Evolutionary conservation across 2,888 invertebrate genomes (phyloP).

Genomic region (Brassicogethes aeneus): DNA sequence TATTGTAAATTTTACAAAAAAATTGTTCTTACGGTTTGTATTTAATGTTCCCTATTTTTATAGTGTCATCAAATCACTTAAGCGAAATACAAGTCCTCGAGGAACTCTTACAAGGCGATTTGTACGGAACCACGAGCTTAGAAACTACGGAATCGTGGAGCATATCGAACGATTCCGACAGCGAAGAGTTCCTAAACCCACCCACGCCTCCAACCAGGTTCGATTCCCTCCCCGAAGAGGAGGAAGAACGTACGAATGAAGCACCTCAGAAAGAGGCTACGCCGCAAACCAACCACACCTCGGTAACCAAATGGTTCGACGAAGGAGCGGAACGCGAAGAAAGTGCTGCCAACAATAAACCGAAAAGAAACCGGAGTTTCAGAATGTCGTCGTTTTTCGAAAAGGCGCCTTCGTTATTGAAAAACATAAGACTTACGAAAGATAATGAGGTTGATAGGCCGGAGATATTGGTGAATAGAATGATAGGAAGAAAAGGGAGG

Average conservation of each 20-base stretch:
- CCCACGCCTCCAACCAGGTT: constrained; percentile 55
- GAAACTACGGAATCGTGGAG: constrained; percentile 41
- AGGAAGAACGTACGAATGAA: too few species aligned
- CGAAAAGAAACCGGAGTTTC: constrained; percentile 32
- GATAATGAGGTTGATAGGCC: constrained; percentile 45
- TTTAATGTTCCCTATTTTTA: too few species aligned
- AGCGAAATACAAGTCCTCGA: constrained; percentile 45
- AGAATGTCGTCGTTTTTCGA: constrained; percentile 40
- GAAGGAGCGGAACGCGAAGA: background rate
- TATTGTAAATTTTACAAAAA: too few species aligned
- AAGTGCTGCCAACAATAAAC: constrained; percentile 7
- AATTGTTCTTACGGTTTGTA: too few species aligned
- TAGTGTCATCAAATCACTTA: too few species aligned
- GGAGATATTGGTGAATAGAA: constrained; percentile 39
- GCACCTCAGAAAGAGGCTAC: constrained; percentile 10
- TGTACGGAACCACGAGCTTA: constrained; percentile 47
- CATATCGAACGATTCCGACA: constrained; percentile 43
- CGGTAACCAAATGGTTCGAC: constrained; percentile 30
- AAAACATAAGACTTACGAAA: constrained; percentile 14
- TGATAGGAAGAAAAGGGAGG: constrained; percentile 51
- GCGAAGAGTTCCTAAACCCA: constrained; percentile 38
- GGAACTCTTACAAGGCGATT: constrained; percentile 58
- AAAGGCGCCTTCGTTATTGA: constrained; percentile 36
- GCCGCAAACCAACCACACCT: constrained; percentile 15
- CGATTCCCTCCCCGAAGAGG: constrained; percentile 53